phyloP scores from a whole-genome alignment of 2,888 invertebrate species.

The Eupithecia abbreviata region DNA sequence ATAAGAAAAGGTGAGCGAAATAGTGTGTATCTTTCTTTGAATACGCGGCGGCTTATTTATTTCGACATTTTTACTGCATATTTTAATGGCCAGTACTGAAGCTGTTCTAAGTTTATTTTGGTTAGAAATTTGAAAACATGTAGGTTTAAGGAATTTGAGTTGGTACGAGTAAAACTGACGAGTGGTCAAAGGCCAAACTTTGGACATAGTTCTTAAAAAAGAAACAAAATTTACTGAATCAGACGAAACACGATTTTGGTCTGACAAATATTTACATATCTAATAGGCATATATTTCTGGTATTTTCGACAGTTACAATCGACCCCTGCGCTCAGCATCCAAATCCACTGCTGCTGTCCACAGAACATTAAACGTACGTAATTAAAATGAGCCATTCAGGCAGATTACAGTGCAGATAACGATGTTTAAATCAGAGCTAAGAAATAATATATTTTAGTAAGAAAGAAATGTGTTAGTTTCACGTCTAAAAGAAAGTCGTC shows the following conservation, averaged over 20 bases:
- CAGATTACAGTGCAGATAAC: background rate
- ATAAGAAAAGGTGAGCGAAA: background rate
- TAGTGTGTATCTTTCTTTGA: slow-evolving; percentile 13
- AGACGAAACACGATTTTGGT: no score
- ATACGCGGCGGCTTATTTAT: slow-evolving; percentile 14
- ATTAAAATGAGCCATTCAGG: no score
- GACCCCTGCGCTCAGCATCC: background rate
- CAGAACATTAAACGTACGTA: background rate
- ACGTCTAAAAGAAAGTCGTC: slow-evolving; percentile 19
- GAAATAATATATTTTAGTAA: background rate
- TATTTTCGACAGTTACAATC: background rate
- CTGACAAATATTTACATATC: no score
- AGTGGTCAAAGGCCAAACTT: background rate
- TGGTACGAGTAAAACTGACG: background rate
- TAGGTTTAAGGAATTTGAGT: background rate
- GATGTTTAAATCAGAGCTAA: background rate
- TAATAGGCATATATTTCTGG: no score
- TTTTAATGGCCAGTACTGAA: slow-evolving; percentile 42
- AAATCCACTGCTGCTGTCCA: background rate
- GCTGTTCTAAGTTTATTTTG: background rate
- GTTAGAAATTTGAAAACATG: background rate
- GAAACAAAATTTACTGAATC: background rate
- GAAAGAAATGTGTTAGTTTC: background rate
- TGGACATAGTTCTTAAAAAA: background rate
- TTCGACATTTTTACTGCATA: slow-evolving; percentile 16